These are phyloP conservation scores for Hippocampus mohnikei DNA, from an alignment of 2,113 vertebrate genomes.

Conservation along the genomic window DNA sequence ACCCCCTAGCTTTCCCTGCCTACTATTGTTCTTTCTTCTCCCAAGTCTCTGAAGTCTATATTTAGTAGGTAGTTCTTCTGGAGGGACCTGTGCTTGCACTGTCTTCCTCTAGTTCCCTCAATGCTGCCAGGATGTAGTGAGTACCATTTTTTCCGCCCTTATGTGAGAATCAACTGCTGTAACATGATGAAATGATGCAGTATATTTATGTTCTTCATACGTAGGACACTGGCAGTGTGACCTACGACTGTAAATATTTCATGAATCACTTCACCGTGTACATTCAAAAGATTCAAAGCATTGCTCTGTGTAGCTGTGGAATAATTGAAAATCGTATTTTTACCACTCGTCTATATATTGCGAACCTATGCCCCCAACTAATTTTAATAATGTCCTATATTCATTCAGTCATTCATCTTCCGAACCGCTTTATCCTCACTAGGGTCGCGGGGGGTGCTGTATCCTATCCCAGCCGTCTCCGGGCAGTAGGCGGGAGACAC, in stretches of 20 bases:
- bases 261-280: background rate
- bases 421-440: no score
- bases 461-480: no score
- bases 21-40: conserved; percentile 53
- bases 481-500: no score
- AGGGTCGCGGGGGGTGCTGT: no score
- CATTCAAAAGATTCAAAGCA: background rate
- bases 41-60: conserved; percentile 52
- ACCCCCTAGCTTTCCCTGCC: conserved; percentile 40
- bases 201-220: background rate
- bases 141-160: conserved; percentile 29
- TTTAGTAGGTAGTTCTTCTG: conserved; percentile 51
- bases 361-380: no score
- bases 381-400: no score
- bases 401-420: no score
- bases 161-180: conserved; percentile 11
- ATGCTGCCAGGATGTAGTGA: conserved; percentile 47
- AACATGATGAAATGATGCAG: conserved; percentile 25
- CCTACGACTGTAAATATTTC: background rate
- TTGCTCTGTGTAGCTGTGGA: no score
- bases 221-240: background rate
- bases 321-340: no score
- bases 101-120: conserved; percentile 37
- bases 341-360: no score
- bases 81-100: conserved; percentile 35